Base-by-base conservation (phyloP, 2,888 invertebrate species). In the Dynastes tityus region DNA sequence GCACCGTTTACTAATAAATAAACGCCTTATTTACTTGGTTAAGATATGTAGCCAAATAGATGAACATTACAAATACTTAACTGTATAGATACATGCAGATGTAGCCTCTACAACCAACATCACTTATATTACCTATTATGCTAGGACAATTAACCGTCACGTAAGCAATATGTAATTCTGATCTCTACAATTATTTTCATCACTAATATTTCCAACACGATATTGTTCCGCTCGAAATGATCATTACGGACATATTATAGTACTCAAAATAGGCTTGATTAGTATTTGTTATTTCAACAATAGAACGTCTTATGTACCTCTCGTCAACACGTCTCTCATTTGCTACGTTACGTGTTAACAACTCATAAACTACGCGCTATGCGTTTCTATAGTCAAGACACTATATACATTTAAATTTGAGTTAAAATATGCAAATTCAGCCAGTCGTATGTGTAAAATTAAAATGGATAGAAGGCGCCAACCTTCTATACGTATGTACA, bases 381-480 rank as follows among this genome's bases (percentile, higher is more conserved):
- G 8, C 9, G 63, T 32, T 27, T 37, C 32, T 64, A 9, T 29
- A 13, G 63, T 11, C 63, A 29, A 58, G 16, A 16, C 22, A 58
- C 29, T 63, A 5, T 13, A 32, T 63, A 75, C 40, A 63, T 75
- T 65, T 64, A 76, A 76, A 67, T 76, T 64, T 76, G 65, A 76
- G 51, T 76, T 65, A 65, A 51, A 76, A 65, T 76, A 76, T 51
- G 76, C 65, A 64, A 76, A 76, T 76, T n/a, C 45, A 65, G 32
- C 16, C 32, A 65, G 76, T 76, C 64, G 77, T 76, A 75, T 73
- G 71, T n/a, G 51, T 22, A 51, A 67, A 45, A 16, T 58, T 58
- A 58, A 58, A 58, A 70, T 70, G 58, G 76, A 78, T 77, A 68
- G 61, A 45, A 82, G 81, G 82, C 82, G 82, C 82, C 82, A 82